Conservation (phyloP, 2,888 invertebrate genomes). For the Augochlorella aurata region DNA sequence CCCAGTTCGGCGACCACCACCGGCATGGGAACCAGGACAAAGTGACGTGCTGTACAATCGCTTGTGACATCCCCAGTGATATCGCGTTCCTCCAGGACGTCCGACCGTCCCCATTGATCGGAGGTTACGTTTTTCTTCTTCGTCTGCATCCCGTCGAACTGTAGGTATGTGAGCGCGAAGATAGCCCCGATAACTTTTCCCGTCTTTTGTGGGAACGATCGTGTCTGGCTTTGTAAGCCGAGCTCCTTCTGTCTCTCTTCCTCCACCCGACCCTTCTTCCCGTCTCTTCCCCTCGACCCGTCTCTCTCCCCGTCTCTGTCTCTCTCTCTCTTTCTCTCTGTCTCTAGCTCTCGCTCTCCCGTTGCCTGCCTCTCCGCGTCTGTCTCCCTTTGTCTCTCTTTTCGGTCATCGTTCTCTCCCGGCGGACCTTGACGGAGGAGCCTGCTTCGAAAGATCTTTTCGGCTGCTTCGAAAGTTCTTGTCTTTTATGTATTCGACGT, state of each 20-base stretch:
- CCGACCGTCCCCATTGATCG: conserved; percentile 19
- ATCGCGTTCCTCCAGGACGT: conserved; percentile 33
- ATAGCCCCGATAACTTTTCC: conserved; percentile 43
- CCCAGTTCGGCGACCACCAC: not conserved
- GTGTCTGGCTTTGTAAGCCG: conserved; percentile 44
- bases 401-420: conserved; percentile 65
- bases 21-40: conserved; percentile 24
- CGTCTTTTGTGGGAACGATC: conserved; percentile 58
- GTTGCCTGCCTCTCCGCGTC: not conserved
- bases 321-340: conserved; percentile 27
- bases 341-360: not conserved
- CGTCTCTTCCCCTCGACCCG: not conserved
- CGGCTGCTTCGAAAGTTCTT: conserved; percentile 53
- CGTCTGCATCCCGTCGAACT: conserved; percentile 26
- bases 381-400: conserved; percentile 26
- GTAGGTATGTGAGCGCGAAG: conserved; percentile 48
- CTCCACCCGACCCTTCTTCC: conserved; percentile 8
- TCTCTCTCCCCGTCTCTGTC: conserved; percentile 5
- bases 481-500: conserved; percentile 48
- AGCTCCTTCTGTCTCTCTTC: conserved; percentile 27
- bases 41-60: conserved; percentile 39
- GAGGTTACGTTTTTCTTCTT: conserved; percentile 8
- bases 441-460: conserved; percentile 54
- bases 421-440: conserved; percentile 61
- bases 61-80: conserved; percentile 43